Base-by-base conservation (phyloP, 2,888 invertebrate genomes). In the Melanostoma mellinum region DNA sequence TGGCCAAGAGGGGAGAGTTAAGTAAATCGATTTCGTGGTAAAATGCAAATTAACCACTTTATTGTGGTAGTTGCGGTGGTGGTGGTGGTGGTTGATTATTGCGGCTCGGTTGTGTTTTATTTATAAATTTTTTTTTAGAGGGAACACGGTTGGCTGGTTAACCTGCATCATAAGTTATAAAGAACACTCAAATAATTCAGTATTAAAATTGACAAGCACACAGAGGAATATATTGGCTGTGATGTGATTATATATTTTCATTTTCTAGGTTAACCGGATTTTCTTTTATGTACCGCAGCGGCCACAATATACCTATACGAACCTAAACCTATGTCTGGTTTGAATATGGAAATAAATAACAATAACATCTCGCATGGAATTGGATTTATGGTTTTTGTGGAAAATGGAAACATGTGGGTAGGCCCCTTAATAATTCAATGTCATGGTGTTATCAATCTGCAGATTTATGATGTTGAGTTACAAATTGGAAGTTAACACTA, bases 41-140 rank as follows among this genome's bases (percentile, higher is more conserved):
- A 72, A 67, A 84, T 84, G 84, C 74, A 84, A 84, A 84, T 84
- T 71, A 67, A 75, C 79, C 79, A 71, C 52, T 50, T 60, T n/a
- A 40, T 42, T 48, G 65, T 50, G 74, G 84, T 55, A 67, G 65
- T 74, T 55, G 74, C 1, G 20, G 84, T 55, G 71, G 71, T 20
- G 20, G 84, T 55, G 71, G 71, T 74, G 55, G 74, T 61, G 69
- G 79, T 74, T 74, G 84, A 67, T 60, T 74, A 71, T 60, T 71
- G 67, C 79, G 75, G 79, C 40, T 84, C 74, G 8, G 36, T 61
- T 67, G 53, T 72, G 35, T n/a, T 10, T 58, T 58, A 32, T 6
- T 9, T 33, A 4, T 33, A 8, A 20, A 20, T 30, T 55, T 38
- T 40, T 56, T 61, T 35, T 3, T 35, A 36, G 63, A 20, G 30